Evolutionary conservation across 1,140 invertebrate genomes (phyloP).

Genomic region (Mamestra configurata): DNA sequence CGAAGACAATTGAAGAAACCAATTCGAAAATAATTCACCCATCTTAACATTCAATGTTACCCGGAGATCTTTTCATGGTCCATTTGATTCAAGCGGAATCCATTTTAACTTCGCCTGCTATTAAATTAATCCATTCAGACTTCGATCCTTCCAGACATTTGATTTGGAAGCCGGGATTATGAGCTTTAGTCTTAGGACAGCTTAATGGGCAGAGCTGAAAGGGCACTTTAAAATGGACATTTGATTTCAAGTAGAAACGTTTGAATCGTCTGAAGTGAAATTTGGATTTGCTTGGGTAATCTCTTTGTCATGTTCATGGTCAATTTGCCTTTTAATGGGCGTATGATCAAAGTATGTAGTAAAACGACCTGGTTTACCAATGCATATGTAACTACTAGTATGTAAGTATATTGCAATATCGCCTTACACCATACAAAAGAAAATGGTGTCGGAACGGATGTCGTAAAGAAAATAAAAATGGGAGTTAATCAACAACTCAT

Average conservation of each 20-base stretch:
- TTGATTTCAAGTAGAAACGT: constrained; percentile 5
- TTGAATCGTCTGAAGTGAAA: background rate
- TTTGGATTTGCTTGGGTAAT: background rate
- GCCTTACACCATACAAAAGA: background rate
- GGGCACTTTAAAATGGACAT: constrained; percentile 28
- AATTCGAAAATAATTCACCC: constrained; percentile 20
- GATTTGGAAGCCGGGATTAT: constrained; percentile 42
- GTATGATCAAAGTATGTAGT: too few species aligned
- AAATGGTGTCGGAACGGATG: background rate
- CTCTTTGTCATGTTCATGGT: background rate
- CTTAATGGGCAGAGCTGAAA: constrained; percentile 29
- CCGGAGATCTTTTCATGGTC: constrained; percentile 44
- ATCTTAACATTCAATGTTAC: constrained; percentile 33
- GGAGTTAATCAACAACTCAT: background rate
- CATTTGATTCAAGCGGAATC: constrained; percentile 41
- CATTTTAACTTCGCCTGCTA: constrained; percentile 44
- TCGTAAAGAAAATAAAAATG: background rate
- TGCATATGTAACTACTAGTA: too few species aligned
- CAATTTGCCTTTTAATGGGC: background rate
- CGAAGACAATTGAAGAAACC: constrained; percentile 1
- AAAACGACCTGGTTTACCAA: too few species aligned
- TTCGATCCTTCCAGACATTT: constrained; percentile 47
- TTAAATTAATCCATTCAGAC: constrained; percentile 51
- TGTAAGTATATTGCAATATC: background rate
- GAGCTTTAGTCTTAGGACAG: constrained; percentile 11